A percentile compares a stretch with the other conserved stretches of the same genome.
These are phyloP conservation scores for Ophion obscuratus DNA, from an alignment of 2,888 invertebrate species.

Conservation along the genomic window DNA sequence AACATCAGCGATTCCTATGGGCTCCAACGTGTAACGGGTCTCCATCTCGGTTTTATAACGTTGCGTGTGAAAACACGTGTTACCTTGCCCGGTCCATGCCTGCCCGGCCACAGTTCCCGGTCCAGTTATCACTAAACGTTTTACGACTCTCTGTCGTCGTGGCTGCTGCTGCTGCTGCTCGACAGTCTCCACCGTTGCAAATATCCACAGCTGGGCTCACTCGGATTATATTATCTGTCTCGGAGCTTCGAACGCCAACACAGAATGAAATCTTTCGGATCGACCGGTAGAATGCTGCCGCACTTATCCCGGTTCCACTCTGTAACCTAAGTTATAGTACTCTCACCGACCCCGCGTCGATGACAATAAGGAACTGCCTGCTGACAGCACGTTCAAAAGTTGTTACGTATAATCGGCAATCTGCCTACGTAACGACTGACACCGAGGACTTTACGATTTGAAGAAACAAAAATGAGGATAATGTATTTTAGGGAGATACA, in stretches of 20 bases:
- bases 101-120: conserved; percentile 52
- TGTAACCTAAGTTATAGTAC: conserved; percentile 30
- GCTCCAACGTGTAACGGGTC: conserved; percentile 70
- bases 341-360: conserved; percentile 25
- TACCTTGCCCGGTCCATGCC: conserved; percentile 29
- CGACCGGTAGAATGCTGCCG: conserved; percentile 56
- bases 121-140: conserved; percentile 71
- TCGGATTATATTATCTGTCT: conserved; percentile 54
- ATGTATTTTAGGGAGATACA: conserved; percentile 11
- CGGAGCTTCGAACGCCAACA: conserved; percentile 55
- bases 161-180: conserved; percentile 51
- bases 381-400: conserved; percentile 52
- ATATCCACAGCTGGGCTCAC: conserved; percentile 19
- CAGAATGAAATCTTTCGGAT: conserved; percentile 53
- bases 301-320: conserved; percentile 28
- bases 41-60: conserved; percentile 71
- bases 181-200: background rate
- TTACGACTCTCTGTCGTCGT: conserved; percentile 64
- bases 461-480: conserved; percentile 15
- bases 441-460: conserved; percentile 22
- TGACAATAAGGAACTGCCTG: conserved; percentile 65
- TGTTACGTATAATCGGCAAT: conserved; percentile 54
- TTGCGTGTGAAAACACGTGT: conserved; percentile 72
- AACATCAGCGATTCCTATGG: conserved; percentile 61
- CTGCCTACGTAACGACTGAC: conserved; percentile 45